phyloP scores from a whole-genome alignment of 2,113 vertebrate genomes.

The Globicephala melas region DNA sequence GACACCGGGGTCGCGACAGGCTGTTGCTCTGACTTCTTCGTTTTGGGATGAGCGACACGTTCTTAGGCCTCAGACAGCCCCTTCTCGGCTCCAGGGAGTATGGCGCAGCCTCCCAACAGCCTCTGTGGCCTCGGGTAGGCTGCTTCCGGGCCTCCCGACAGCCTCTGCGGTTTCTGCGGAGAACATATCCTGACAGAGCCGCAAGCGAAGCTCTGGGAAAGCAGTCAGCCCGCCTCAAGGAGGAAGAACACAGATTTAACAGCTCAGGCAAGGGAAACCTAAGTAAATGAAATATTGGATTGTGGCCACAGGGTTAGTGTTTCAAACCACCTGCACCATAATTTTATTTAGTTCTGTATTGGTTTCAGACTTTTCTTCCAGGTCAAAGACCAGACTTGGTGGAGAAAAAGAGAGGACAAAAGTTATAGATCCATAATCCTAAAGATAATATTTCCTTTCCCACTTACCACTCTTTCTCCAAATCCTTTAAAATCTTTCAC shows the following conservation, averaged over 20 bases:
- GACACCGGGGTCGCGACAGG: fast-evolving
- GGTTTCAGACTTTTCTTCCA: background rate
- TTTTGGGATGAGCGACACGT: fast-evolving
- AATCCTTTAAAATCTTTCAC: background rate
- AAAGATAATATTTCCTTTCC: background rate
- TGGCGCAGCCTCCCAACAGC: background rate
- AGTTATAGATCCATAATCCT: background rate
- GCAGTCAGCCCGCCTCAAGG: too few species aligned
- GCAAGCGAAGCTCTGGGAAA: background rate
- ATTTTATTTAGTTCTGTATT: background rate
- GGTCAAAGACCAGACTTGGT: background rate
- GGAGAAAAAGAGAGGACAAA: background rate
- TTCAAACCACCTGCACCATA: background rate
- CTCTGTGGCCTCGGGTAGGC: background rate
- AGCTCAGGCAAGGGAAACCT: background rate
- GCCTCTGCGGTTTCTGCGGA: background rate
- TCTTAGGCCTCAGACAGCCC: fast-evolving
- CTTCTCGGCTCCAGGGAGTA: fast-evolving
- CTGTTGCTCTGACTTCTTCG: fast-evolving
- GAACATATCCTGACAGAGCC: fast-evolving
- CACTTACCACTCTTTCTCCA: background rate
- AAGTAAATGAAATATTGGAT: background rate
- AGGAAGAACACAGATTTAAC: background rate
- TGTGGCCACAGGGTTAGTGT: background rate
- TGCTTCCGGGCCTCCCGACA: background rate